These are phyloP conservation scores for Yponomeuta sedellus DNA, from an alignment of 2,888 invertebrate genomes.

Conservation along the genomic window DNA sequence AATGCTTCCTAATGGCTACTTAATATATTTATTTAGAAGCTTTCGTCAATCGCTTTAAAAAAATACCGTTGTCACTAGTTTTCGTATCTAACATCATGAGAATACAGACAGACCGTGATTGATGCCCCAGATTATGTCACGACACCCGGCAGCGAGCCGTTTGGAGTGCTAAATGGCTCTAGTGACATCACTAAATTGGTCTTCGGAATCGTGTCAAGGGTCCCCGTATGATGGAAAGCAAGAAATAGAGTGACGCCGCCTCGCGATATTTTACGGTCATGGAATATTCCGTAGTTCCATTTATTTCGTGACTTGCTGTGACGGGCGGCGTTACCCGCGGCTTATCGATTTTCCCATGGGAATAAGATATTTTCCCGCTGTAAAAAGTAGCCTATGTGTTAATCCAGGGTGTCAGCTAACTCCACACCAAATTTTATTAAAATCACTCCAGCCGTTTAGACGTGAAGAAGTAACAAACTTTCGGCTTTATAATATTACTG, in stretches of 20 bases:
- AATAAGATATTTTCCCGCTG: too few relatives aligned
- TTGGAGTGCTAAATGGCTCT: not conserved
- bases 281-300: not conserved
- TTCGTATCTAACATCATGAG: not conserved
- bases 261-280: not conserved
- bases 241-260: not conserved
- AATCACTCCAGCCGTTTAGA: too few relatives aligned
- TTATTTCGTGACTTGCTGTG: not conserved
- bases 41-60: too few relatives aligned
- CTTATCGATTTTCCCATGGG: too few relatives aligned
- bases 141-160: not conserved
- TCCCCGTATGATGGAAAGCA: not conserved
- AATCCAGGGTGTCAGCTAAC: too few relatives aligned
- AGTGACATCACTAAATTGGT: conserved; percentile 1
- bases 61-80: not conserved
- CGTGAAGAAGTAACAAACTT: too few relatives aligned
- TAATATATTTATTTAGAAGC: too few relatives aligned
- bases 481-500: too few relatives aligned
- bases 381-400: too few relatives aligned
- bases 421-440: too few relatives aligned
- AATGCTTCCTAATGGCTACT: too few relatives aligned
- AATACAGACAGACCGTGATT: not conserved
- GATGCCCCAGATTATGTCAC: not conserved
- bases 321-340: too few relatives aligned
- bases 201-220: not conserved